Percentiles rank a stretch among this genome's conserved stretches.
Evolutionary conservation across 2,888 invertebrate species (phyloP).

Genomic region (Pandemis heparana): DNA sequence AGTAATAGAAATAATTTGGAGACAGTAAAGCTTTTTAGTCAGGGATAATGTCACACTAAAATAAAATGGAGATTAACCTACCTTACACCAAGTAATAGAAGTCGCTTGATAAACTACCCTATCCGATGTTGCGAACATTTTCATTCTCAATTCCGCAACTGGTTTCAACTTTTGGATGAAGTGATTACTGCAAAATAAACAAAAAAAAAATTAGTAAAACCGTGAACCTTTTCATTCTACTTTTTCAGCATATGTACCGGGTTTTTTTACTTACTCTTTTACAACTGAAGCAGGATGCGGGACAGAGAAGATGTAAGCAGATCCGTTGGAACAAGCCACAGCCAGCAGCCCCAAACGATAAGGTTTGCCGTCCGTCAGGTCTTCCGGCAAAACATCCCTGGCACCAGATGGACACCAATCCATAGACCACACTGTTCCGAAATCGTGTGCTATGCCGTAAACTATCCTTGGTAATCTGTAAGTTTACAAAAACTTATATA

Average conservation of each 20-base stretch:
- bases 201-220: background rate
- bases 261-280: conserved; percentile 54
- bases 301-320: conserved; percentile 87
- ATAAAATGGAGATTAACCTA: conserved; percentile 55
- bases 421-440: conserved; percentile 88
- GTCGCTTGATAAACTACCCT: conserved; percentile 77
- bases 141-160: conserved; percentile 71
- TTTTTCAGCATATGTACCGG: background rate
- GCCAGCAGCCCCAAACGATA: conserved; percentile 89
- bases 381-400: conserved; percentile 66
- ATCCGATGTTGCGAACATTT: conserved; percentile 50
- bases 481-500: background rate
- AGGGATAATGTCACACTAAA: background rate
- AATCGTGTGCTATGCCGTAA: conserved; percentile 87
- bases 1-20: too few species aligned
- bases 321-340: conserved; percentile 88
- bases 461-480: conserved; percentile 69
- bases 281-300: conserved; percentile 73
- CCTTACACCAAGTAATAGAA: conserved; percentile 80
- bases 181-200: conserved; percentile 65
- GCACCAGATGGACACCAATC: conserved; percentile 93
- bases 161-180: conserved; percentile 77
- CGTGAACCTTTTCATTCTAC: background rate
- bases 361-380: conserved; percentile 43
- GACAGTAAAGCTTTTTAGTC: too few species aligned